A percentile compares a stretch with the other conserved stretches of the same genome.
phyloP scores from a whole-genome alignment of 2,888 invertebrate species.

The Erebia palarica region DNA sequence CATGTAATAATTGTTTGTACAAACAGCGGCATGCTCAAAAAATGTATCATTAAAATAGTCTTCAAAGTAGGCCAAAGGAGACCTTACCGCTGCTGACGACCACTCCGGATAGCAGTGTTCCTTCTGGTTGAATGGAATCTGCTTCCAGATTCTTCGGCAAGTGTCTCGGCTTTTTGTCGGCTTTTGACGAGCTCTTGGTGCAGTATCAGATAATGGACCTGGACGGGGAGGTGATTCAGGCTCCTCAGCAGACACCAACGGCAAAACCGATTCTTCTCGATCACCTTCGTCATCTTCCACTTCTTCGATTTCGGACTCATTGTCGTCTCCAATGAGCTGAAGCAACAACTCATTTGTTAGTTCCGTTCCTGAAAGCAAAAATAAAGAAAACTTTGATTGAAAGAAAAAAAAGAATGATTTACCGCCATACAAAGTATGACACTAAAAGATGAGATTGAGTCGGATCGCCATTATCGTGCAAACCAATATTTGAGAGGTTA shows the following conservation, averaged over 20 bases:
- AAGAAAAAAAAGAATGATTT: too few relatives aligned
- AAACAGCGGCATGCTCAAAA: slow-evolving; percentile 9
- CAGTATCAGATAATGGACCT: slow-evolving; percentile 1
- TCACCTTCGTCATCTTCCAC: background rate
- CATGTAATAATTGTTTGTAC: slow-evolving; percentile 11
- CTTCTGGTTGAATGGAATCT: slow-evolving; percentile 4
- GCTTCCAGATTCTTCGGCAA: slow-evolving; percentile 7
- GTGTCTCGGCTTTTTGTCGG: slow-evolving; percentile 7
- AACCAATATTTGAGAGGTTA: too few relatives aligned
- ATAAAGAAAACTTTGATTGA: background rate
- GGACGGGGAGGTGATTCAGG: slow-evolving; percentile 1
- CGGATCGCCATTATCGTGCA: too few relatives aligned
- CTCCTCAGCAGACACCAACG: background rate
- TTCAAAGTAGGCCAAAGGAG: slow-evolving; percentile 13
- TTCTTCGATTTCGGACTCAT: slow-evolving; percentile 8
- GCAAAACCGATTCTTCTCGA: slow-evolving; percentile 7
- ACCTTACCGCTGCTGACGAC: background rate
- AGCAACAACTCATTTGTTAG: slow-evolving; percentile 4
- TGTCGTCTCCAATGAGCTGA: slow-evolving; percentile 1
- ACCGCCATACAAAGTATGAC: too few relatives aligned
- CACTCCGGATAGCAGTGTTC: slow-evolving; percentile 9
- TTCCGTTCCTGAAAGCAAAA: background rate
- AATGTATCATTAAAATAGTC: too few relatives aligned
- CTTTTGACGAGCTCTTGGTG: background rate
- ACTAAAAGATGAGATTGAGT: too few relatives aligned